Base-by-base conservation (phyloP, 2,888 invertebrate species). In the Drosophila affinis region DNA sequence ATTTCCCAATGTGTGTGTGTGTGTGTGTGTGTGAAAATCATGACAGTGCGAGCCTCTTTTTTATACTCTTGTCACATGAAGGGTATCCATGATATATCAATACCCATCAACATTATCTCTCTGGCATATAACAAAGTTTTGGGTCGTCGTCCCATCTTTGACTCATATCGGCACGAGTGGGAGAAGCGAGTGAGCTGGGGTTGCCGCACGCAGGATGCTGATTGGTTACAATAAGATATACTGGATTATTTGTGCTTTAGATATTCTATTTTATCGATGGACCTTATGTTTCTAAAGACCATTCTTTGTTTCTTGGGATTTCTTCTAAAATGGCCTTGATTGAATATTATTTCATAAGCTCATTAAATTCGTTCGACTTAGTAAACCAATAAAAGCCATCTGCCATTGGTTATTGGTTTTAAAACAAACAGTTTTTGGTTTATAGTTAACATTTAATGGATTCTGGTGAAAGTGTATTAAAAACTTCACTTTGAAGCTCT, bases 21-120 rank as follows among this genome's bases (percentile, higher is more conserved):
- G 24, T 56, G 55, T 53, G 53, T 51, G 57, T 27, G 57, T 17
- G 47, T 46, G 62, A 54, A 62, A 72, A 72, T 72, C 69, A 74
- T 74, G 68, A 67, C 67, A 65, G 68, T 58, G 53, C 58, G 74
- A 72, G 72, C 72, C 75, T 63, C 70, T 72, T 71, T 71, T 71
- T 72, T 3, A 39, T 68, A 21, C 70, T 14, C 65, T 67, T 45
- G 9, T 58, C 4, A 0, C n/a, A 45, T 9, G 12, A 0, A 5
- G 44, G 24, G 17, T 39, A 14, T 14, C 9, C 39, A 39, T 39
- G 18, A 18, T 2, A 18, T 18, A 18, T 18, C 2, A 18, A 18
- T 18, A 18, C 24, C 4, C 4, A 24, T 24, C 24, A 24, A 24
- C 24, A 24, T 1, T 2, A 18, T 18, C 18, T 18, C 18, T 18